Percentiles rank a stretch among this genome's conserved stretches.
These are phyloP conservation scores for Drosophila anceps DNA, from an alignment of 2,888 invertebrate genomes.

Conservation along the genomic window DNA sequence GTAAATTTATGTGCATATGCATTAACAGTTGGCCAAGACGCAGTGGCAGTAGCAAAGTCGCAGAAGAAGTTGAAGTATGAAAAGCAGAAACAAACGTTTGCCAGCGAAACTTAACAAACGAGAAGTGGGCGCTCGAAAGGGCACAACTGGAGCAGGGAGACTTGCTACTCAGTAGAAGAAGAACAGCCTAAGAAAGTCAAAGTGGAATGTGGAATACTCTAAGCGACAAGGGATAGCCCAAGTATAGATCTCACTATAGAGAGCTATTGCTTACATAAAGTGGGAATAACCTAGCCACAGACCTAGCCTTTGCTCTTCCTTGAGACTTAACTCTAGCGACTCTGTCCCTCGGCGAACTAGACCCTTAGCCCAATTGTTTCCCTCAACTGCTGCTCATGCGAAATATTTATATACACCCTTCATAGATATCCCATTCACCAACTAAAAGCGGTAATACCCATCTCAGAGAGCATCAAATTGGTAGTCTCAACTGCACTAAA, in stretches of 20 bases:
- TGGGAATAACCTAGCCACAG: background rate
- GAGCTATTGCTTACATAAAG: background rate
- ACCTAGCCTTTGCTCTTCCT: background rate
- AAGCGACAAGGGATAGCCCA: background rate
- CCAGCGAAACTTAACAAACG: slow-evolving; percentile 67
- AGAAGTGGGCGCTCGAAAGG: slow-evolving; percentile 31
- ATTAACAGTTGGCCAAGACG: slow-evolving; percentile 63
- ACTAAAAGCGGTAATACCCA: background rate
- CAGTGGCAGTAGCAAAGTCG: background rate
- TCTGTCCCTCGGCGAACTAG: background rate
- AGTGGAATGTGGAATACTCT: background rate
- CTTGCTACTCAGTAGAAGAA: background rate
- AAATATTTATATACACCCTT: background rate
- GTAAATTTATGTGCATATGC: slow-evolving; percentile 75
- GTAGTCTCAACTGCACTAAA: slow-evolving; percentile 16
- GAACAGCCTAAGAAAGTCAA: background rate
- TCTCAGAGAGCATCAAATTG: slow-evolving; percentile 7
- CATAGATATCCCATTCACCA: background rate
- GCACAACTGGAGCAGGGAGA: background rate
- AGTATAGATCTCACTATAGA: background rate
- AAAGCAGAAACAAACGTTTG: slow-evolving; percentile 10
- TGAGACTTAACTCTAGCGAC: background rate
- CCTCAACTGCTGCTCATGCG: background rate
- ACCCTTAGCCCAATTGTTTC: background rate
- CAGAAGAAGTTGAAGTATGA: slow-evolving; percentile 1